These are phyloP conservation scores for Oscheius onirici DNA, from an alignment of 2,888 invertebrate species.

Conservation along the genomic window DNA sequence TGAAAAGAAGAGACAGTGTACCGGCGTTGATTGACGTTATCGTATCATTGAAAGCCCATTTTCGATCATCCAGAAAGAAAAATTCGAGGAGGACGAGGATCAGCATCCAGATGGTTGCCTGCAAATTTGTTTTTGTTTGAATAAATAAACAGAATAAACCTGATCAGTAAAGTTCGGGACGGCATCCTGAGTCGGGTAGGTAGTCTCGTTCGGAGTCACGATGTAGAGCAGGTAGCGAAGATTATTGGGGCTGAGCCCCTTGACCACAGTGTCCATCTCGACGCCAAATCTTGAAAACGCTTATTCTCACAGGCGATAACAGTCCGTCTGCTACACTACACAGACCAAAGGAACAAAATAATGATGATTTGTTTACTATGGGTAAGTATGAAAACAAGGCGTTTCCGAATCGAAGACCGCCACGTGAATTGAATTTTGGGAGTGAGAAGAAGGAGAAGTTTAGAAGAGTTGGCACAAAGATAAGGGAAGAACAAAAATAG, in stretches of 20 bases:
- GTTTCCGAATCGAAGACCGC: too few relatives aligned
- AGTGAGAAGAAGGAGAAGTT: too few relatives aligned
- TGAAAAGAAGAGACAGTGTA: conserved; percentile 69
- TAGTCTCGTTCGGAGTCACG: conserved; percentile 58
- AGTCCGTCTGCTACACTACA: too few relatives aligned
- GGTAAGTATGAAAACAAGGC: too few relatives aligned
- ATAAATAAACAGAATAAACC: not conserved
- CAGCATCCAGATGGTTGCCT: conserved; percentile 46
- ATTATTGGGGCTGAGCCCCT: conserved; percentile 34
- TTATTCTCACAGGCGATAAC: too few relatives aligned
- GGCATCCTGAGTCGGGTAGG: conserved; percentile 34
- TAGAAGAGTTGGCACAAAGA: too few relatives aligned
- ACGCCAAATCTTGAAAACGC: not conserved
- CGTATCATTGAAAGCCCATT: conserved; percentile 52
- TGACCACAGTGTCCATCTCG: conserved; percentile 10
- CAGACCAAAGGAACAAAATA: too few relatives aligned
- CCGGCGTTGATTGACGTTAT: conserved; percentile 68
- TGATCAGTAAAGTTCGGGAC: conserved; percentile 46
- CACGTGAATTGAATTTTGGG: too few relatives aligned
- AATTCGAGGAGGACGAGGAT: conserved; percentile 44
- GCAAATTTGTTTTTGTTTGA: not conserved
- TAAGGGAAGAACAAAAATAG: too few relatives aligned
- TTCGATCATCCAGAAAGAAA: conserved; percentile 35
- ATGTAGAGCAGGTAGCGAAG: conserved; percentile 58
- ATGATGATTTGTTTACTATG: too few relatives aligned